phyloP scores from a whole-genome alignment of 2,113 vertebrate species.

The Orycteropus afer region DNA sequence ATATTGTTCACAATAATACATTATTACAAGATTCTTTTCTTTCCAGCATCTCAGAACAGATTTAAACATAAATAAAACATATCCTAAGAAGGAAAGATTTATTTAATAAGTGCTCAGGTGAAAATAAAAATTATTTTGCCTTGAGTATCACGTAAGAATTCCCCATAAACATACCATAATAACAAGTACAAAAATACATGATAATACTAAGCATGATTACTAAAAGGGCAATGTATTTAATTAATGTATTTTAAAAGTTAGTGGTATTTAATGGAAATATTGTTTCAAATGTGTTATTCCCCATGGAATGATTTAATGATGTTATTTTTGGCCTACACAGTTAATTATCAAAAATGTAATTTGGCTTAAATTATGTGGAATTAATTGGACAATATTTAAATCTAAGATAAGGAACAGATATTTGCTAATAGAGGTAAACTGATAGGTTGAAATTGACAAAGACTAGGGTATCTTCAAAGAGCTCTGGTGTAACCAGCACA shows the following conservation, averaged over 20 bases:
- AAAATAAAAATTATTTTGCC: conserved; percentile 48
- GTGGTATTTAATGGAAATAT: background rate
- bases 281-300: background rate
- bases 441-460: background rate
- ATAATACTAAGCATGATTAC: background rate
- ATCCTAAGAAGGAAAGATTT: conserved; percentile 22
- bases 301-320: background rate
- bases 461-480: background rate
- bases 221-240: conserved; percentile 32
- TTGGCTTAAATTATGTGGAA: background rate
- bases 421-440: background rate
- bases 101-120: conserved; percentile 55
- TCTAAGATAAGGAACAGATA: background rate
- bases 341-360: background rate
- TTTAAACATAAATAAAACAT: conserved; percentile 68
- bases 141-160: conserved; percentile 7
- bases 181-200: background rate
- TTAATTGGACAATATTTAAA: background rate
- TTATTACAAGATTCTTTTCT: conserved; percentile 54
- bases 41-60: conserved; percentile 20
- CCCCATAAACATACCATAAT: background rate
- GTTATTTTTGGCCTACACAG: background rate
- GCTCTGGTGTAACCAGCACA: no score
- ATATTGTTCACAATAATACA: background rate
- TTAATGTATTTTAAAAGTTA: conserved; percentile 46